Conservation (phyloP, 1,140 invertebrate species). For the Drosophila azteca region DNA sequence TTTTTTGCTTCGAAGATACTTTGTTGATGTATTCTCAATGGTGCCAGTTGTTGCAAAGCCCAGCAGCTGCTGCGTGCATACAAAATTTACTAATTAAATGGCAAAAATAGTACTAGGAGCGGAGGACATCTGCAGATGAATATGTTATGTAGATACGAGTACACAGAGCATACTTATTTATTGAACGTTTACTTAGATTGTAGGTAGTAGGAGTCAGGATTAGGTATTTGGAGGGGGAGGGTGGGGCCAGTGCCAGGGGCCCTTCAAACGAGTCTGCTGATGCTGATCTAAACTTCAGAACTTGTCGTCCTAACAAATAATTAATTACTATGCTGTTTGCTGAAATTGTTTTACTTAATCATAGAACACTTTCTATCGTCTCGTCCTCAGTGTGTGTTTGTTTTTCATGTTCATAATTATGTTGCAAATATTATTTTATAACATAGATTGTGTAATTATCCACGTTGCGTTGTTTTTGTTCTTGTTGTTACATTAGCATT, state of each 20-base stretch:
- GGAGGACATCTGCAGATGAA: slow-evolving; percentile 52
- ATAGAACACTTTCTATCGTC: slow-evolving; percentile 56
- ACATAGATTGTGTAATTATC: slow-evolving; percentile 75
- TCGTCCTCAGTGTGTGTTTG: slow-evolving; percentile 48
- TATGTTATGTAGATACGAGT: slow-evolving; percentile 51
- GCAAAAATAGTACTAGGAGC: slow-evolving; percentile 73
- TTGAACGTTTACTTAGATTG: slow-evolving; percentile 47
- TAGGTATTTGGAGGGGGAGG: slow-evolving; percentile 15
- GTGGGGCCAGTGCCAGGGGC: slow-evolving; percentile 33
- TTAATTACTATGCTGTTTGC: slow-evolving; percentile 70
- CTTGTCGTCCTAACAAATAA: slow-evolving; percentile 64
- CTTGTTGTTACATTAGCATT: slow-evolving; percentile 72
- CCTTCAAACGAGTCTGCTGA: slow-evolving; percentile 42
- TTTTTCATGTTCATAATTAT: slow-evolving; percentile 60
- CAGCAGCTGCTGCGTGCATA: slow-evolving; percentile 58
- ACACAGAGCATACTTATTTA: slow-evolving; percentile 57
- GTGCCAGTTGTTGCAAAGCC: slow-evolving; percentile 37
- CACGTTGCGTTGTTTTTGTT: slow-evolving; percentile 61
- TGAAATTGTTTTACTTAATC: slow-evolving; percentile 78
- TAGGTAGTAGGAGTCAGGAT: slow-evolving; percentile 2
- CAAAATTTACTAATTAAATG: slow-evolving; percentile 75
- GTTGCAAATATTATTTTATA: slow-evolving; percentile 69
- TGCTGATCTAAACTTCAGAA: slow-evolving; percentile 57
- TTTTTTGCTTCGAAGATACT: slow-evolving; percentile 46
- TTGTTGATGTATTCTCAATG: slow-evolving; percentile 47